These are phyloP conservation scores for Dermochelys coriacea DNA, from an alignment of 2,797 vertebrate species.

Conservation along the genomic window DNA sequence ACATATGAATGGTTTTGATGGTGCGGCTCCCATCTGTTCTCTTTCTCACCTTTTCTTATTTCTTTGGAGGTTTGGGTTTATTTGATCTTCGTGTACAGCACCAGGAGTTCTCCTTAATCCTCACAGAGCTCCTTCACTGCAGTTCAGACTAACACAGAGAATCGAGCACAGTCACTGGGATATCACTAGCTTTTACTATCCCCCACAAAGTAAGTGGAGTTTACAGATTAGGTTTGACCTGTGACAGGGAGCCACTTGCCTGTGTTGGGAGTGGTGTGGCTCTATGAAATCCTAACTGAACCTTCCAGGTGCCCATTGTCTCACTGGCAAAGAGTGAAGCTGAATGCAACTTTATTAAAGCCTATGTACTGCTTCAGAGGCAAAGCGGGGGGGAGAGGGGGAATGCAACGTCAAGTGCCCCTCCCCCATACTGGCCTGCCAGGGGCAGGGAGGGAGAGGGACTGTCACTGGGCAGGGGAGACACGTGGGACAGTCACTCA, in stretches of 20 bases:
- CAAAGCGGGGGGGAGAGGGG: too few species aligned
- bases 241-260: background rate
- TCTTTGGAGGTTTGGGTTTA: background rate
- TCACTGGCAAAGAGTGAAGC: too few species aligned
- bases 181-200: accelerated
- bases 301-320: background rate
- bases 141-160: background rate
- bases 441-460: too few species aligned
- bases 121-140: background rate
- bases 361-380: too few species aligned
- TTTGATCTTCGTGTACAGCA: background rate
- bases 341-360: too few species aligned
- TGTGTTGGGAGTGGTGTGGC: accelerated
- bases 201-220: accelerated
- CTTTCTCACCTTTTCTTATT: background rate
- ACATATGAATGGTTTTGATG: background rate
- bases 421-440: too few species aligned
- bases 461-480: too few species aligned
- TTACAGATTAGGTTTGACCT: accelerated
- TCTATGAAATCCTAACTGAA: background rate
- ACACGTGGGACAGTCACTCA: too few species aligned
- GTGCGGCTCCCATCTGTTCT: background rate
- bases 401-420: too few species aligned
- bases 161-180: accelerated
- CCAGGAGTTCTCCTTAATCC: background rate